Conservation (phyloP, 2,113 vertebrate genomes). For the Strigops habroptila region DNA sequence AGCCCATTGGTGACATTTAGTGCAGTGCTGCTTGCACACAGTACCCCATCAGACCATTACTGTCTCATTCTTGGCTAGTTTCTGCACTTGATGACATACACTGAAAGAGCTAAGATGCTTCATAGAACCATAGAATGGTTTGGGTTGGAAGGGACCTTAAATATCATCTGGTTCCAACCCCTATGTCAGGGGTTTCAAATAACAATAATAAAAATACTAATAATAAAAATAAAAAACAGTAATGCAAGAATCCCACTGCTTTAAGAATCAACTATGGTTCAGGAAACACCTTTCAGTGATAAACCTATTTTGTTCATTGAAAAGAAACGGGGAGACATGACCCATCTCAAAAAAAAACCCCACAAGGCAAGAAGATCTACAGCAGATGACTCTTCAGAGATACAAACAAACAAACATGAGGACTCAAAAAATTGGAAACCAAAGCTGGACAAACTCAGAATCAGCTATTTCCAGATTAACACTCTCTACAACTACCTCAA, state of each 20-base stretch:
- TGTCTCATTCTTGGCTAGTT: background rate
- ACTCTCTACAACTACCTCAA: background rate
- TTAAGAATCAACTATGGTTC: background rate
- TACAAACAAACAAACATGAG: background rate
- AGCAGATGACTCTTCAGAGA: background rate
- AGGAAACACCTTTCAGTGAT: background rate
- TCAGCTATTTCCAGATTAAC: background rate
- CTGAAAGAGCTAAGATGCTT: background rate
- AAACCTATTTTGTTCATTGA: background rate
- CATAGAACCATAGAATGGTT: background rate
- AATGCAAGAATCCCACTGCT: background rate
- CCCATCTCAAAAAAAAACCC: background rate
- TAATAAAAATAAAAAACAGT: background rate
- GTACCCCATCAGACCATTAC: background rate
- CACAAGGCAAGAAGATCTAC: background rate
- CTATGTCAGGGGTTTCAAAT: background rate
- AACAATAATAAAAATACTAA: background rate
- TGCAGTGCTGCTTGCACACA: background rate
- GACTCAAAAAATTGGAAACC: background rate
- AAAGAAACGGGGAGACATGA: background rate
- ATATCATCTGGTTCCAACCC: background rate
- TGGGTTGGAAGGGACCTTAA: background rate
- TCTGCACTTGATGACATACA: background rate
- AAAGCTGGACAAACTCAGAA: background rate
- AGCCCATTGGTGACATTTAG: background rate